A percentile compares a stretch with the other conserved stretches of the same genome.
Conservation (phyloP, 2,113 vertebrate species). For the Anguilla rostrata region DNA sequence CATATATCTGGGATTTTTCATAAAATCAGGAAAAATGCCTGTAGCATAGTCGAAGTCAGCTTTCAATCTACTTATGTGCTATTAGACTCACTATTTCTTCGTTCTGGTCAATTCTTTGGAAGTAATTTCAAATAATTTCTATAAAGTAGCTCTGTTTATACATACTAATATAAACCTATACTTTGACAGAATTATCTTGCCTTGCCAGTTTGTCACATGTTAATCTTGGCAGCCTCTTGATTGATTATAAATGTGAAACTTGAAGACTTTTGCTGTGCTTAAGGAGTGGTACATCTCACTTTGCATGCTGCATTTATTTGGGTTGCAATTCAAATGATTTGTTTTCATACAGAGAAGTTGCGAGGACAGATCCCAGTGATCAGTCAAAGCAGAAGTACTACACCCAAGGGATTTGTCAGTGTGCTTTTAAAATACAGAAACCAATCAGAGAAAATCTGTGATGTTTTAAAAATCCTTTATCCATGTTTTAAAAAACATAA, state of each 20-base stretch:
- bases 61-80: background rate
- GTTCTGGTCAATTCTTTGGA: background rate
- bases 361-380: background rate
- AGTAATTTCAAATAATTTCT: background rate
- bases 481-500: background rate
- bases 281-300: background rate
- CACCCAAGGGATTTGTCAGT: background rate
- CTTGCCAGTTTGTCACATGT: background rate
- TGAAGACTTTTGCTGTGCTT: background rate
- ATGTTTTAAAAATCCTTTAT: background rate
- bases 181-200: too few species aligned
- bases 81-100: background rate
- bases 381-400: background rate
- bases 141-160: background rate
- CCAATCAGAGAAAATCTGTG: background rate
- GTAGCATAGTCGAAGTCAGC: background rate
- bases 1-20: background rate
- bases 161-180: background rate
- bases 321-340: background rate
- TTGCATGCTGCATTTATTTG: background rate
- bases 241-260: background rate
- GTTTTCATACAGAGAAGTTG: background rate
- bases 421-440: background rate
- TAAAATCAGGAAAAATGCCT: background rate
- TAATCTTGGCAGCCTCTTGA: background rate